phyloP scores from a whole-genome alignment of 2,797 vertebrate genomes.

The Odontamblyopus lacepedii region DNA sequence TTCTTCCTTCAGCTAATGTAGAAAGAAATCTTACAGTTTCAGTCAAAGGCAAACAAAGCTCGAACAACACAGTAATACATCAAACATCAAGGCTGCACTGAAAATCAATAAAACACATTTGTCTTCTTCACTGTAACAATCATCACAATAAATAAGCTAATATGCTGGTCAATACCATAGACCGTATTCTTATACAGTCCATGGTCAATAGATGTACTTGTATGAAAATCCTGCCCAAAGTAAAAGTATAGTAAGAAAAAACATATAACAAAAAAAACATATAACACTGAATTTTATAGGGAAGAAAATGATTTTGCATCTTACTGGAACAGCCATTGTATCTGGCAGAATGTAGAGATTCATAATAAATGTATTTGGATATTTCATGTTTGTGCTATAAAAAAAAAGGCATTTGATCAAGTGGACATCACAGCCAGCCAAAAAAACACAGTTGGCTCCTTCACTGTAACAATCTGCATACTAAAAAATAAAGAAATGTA shows the following conservation, averaged over 20 bases:
- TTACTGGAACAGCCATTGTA: too few relatives aligned
- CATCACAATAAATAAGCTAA: not conserved
- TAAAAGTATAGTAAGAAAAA: too few relatives aligned
- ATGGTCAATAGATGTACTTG: not conserved
- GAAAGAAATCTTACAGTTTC: slow-evolving; percentile 8
- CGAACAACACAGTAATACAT: slow-evolving; percentile 16
- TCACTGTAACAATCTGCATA: too few relatives aligned
- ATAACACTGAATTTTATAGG: too few relatives aligned
- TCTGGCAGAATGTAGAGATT: too few relatives aligned
- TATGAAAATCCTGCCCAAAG: not conserved
- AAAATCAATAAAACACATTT: slow-evolving; percentile 18
- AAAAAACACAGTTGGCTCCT: too few relatives aligned
- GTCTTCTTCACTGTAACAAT: not conserved
- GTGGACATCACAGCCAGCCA: too few relatives aligned
- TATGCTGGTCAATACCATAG: not conserved
- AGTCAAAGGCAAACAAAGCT: slow-evolving; percentile 26
- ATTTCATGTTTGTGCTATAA: not conserved
- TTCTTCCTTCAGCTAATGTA: not conserved
- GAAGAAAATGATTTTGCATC: too few relatives aligned
- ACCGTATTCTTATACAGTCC: too few relatives aligned
- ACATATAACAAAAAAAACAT: too few relatives aligned
- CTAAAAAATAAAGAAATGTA: too few relatives aligned
- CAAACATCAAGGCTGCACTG: not conserved
- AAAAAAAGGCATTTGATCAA: too few relatives aligned
- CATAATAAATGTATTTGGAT: not conserved